Percentiles rank a stretch among this genome's conserved stretches.
phyloP scores from a whole-genome alignment of 1,140 invertebrate species.

The Carposina sasakii region DNA sequence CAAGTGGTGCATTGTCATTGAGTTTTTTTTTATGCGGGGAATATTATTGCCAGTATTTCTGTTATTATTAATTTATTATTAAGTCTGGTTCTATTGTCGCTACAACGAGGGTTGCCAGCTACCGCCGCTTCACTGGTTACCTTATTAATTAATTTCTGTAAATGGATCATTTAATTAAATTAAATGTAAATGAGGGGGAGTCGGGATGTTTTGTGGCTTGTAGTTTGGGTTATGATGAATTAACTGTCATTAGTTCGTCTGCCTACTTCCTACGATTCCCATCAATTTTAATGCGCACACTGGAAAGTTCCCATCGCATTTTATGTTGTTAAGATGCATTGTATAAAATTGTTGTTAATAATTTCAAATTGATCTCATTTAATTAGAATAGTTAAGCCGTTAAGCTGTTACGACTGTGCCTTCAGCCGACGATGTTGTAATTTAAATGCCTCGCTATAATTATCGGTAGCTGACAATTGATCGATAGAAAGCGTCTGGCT shows the following conservation, averaged over 20 bases:
- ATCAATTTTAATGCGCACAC: too few species aligned
- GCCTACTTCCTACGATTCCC: too few species aligned
- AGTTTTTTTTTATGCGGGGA: constrained; percentile 61
- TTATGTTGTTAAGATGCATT: too few species aligned
- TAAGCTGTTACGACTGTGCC: too few species aligned
- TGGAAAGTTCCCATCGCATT: too few species aligned
- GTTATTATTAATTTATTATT: constrained; percentile 44
- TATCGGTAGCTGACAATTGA: constrained; percentile 64
- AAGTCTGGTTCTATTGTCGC: constrained; percentile 34
- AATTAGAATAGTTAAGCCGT: too few species aligned
- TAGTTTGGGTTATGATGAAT: too few species aligned
- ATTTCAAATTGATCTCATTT: too few species aligned
- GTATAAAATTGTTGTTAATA: too few species aligned
- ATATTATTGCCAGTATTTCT: constrained; percentile 55
- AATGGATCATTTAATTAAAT: constrained; percentile 73
- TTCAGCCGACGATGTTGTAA: too few species aligned
- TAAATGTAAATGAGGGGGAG: constrained; percentile 68
- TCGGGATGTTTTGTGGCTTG: constrained; percentile 31
- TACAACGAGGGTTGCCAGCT: constrained; percentile 35
- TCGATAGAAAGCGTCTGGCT: constrained; percentile 51
- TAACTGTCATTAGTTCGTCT: too few species aligned
- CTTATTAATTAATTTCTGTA: constrained; percentile 70
- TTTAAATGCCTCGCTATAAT: constrained; percentile 44
- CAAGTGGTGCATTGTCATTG: constrained; percentile 63
- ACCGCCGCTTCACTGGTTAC: constrained; percentile 61